phyloP scores from a whole-genome alignment of 2,113 vertebrate species.

The Etia nguti region DNA sequence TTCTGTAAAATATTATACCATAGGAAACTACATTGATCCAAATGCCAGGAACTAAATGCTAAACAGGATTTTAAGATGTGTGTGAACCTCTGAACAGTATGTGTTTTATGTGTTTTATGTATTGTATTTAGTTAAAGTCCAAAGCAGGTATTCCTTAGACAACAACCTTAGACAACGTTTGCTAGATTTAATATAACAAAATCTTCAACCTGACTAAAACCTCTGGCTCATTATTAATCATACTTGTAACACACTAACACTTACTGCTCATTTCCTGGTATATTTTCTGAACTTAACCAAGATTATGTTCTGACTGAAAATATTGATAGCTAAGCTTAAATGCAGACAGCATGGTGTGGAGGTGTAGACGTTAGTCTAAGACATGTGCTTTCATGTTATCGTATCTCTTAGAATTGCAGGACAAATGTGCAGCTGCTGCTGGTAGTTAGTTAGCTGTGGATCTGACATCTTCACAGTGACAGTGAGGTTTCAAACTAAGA shows the following conservation, averaged over 20 bases:
- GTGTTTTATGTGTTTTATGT: background rate
- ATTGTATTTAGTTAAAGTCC: background rate
- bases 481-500: background rate
- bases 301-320: background rate
- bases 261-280: background rate
- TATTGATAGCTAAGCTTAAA: background rate
- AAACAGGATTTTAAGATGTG: background rate
- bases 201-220: background rate
- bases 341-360: background rate
- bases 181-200: background rate
- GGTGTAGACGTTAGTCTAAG: background rate
- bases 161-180: background rate
- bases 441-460: background rate
- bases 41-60: background rate
- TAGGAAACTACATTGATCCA: background rate
- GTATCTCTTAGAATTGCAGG: background rate
- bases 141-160: background rate
- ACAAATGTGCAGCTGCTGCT: background rate
- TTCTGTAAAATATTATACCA: background rate
- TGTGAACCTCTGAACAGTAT: background rate
- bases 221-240: background rate
- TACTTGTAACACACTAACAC: background rate
- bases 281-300: background rate
- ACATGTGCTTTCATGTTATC: background rate
- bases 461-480: background rate